A percentile compares a stretch with the other conserved stretches of the same genome.
phyloP scores from a whole-genome alignment of 2,113 vertebrate genomes.

The Carassius gibelio region DNA sequence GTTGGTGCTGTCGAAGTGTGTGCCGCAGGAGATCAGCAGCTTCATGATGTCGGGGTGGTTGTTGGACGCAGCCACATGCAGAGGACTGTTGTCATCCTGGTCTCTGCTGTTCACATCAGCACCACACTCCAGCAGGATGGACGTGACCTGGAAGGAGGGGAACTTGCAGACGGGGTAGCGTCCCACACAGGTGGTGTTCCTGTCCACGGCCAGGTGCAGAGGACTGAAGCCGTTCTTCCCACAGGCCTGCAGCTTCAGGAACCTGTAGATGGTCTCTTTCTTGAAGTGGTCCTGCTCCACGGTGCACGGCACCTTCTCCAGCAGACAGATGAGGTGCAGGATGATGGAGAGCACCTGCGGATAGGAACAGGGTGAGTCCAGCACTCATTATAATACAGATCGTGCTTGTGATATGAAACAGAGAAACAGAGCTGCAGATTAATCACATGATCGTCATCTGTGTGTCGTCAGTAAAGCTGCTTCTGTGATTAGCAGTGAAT shows the following conservation, averaged over 20 bases:
- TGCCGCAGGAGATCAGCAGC: constrained; percentile 91
- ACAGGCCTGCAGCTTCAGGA: constrained; percentile 93
- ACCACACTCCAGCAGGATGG: constrained; percentile 94
- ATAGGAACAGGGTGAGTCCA: too few relatives aligned
- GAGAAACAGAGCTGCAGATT: too few relatives aligned
- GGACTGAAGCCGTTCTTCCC: constrained; percentile 96
- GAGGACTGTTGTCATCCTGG: constrained; percentile 90
- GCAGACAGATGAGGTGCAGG: constrained; percentile 94
- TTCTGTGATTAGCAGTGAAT: too few relatives aligned
- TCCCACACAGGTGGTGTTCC: constrained; percentile 94
- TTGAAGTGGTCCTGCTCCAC: constrained; percentile 95
- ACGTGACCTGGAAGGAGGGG: constrained; percentile 92
- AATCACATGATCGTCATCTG: too few relatives aligned
- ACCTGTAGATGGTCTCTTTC: constrained; percentile 96
- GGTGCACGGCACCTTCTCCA: constrained; percentile 95
- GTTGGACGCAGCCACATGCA: constrained; percentile 94
- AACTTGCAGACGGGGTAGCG: constrained; percentile 98
- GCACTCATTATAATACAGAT: too few relatives aligned
- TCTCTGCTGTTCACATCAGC: constrained; percentile 92
- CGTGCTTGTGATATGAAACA: too few relatives aligned
- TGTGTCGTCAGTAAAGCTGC: too few relatives aligned
- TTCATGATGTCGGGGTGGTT: constrained; percentile 99
- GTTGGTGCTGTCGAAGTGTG: constrained; percentile 98
- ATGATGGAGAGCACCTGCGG: constrained; percentile 87
- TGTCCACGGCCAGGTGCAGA: constrained; percentile 94